Evolutionary conservation across 2,113 vertebrate species (phyloP).

Genomic region (Seriola dumerili): DNA sequence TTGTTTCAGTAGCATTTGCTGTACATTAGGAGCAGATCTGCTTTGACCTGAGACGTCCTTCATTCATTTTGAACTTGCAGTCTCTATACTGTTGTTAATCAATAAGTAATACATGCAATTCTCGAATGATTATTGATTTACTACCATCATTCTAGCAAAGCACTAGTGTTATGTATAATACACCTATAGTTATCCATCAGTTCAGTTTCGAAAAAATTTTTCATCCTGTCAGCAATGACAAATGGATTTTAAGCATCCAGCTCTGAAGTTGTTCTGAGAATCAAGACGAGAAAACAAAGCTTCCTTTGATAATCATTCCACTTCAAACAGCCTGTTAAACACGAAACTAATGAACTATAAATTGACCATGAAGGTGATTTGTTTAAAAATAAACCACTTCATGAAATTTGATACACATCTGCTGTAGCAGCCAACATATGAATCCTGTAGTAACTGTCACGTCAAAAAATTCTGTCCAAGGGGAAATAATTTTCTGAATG

Average conservation of each 20-base stretch:
- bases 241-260: neutral
- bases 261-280: conserved; percentile 2
- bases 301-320: neutral
- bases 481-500: neutral
- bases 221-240: neutral
- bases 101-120: conserved; percentile 1
- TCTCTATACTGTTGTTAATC: neutral
- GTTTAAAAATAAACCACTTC: neutral
- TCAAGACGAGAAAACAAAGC: neutral
- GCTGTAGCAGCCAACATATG: conserved; percentile 16
- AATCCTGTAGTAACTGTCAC: neutral
- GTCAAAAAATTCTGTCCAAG: neutral
- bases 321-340: conserved; percentile 9
- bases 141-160: neutral
- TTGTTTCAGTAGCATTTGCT: conserved; percentile 58
- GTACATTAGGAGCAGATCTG: conserved; percentile 42
- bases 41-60: conserved; percentile 38
- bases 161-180: neutral
- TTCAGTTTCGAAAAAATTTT: neutral
- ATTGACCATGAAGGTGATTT: neutral
- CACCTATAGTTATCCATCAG: neutral
- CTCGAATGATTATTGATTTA: neutral
- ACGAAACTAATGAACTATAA: neutral
- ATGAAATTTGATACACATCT: neutral
- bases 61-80: conserved; percentile 7